Evolutionary conservation across 2,113 vertebrate species (phyloP), one percentile per base, ranked within the genome.

Genomic region (Aphyosemion australe): DNA sequence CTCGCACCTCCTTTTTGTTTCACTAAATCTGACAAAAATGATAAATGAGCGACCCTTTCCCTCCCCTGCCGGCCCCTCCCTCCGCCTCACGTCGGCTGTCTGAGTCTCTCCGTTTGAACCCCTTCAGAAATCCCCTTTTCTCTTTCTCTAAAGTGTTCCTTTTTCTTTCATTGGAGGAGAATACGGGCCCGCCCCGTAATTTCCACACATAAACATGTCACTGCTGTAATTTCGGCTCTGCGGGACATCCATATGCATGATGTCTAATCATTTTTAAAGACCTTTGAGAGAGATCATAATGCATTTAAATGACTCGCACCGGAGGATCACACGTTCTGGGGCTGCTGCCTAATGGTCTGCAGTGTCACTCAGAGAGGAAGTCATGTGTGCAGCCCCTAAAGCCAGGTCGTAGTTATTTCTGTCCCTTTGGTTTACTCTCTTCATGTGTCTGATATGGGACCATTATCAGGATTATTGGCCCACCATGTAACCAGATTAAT

Each of bases 21-120:
- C 57, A 80, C 65, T 64, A 68, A 41, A 54, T 71, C 88, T 90
- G 87, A 83, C 89, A 90, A 84, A 90, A 87, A 88, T 90, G 89
- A 92, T 90, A 78, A 90, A 90, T 88, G 87, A 83, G 77, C 61
- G 51, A 43, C 72, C 74, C 69, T 64, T 56, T 79, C 72, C 67
- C 75, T 58, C 77, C 37, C 58, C 79, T 65, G 65, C 72, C 55
- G 19, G 74, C 74, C 73, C 83, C 72, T 87, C 78, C 78, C 56
- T 21, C 51, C 70, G 76, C 80, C 54, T 69, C 37, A 50, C 21
- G 61, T 26, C 78, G 77, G 78, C 69, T 83, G 83, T 87, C 85
- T 51, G n/a, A 62, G 53, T 52, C 65, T 39, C 79, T 76, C 85
- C 80, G 72, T 83, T 88, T 89, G 80, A 75, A 80, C 50, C 76